Evolutionary conservation across 2,113 vertebrate genomes (phyloP), one percentile per base, ranked within the genome.

Genomic region (Gopherus flavomarginatus): DNA sequence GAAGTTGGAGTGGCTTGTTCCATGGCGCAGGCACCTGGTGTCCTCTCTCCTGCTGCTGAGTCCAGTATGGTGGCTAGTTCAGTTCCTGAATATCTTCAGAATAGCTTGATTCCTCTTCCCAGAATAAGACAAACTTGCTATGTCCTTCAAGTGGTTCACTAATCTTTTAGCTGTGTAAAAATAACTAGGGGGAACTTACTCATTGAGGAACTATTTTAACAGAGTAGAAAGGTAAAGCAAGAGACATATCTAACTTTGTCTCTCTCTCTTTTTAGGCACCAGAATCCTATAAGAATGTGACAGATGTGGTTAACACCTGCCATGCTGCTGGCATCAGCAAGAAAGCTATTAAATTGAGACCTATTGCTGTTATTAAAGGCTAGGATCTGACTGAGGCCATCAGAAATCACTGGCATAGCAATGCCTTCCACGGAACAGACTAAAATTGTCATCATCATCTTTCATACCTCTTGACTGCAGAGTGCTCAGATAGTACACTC

Each of bases 361-460:
- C 99, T 3, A 99, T 99, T 50, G 99, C 99, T 35, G 99, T 99
- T 59, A 99, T 99, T 86, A 99, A 99, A 98, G 99, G 99, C 21
- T 99, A 98, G 98, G 56, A 75, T 50, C 24, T 5, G 1, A 79
- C 78, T n/a, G 21, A 17, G 24, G 19, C 83, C 82, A 26, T 21
- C 82, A 52, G 82, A 82, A 21, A 0, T 0, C 75, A 59, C 38
- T 1, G 0, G 12, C n/a, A n/a, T 94, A 88, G 57, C 85, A 86
- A 91, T 81, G 91, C 90, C 93, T 94, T 86, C 91, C 22, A 26
- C n/a, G 82, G 50, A 96, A 91, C 92, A 91, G 97, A 83, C 92
- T 85, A 96, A 81, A 90, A 81, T 19, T 21, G n/a, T 8, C 91
- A 57, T 95, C 90, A 27, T 8, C 89, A 77, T 96, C 92, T 96